Base-by-base conservation (phyloP, 2,113 vertebrate genomes). In the Porphyrio hochstetteri region DNA sequence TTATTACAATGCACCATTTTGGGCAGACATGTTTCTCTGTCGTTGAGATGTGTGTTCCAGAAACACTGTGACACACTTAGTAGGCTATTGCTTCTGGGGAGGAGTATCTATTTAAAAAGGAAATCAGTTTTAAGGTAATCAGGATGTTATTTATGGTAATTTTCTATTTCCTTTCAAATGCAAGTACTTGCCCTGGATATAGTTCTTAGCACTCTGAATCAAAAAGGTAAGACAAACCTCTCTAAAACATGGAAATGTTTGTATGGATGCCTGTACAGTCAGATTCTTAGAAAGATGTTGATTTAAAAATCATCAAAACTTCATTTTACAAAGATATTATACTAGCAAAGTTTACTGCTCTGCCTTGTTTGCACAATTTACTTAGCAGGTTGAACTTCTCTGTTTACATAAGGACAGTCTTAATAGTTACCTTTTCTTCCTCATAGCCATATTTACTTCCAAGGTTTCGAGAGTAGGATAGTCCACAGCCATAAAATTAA, bases 91-190 rank as follows among this genome's bases (percentile, higher is more conserved):
- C 56, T 90, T 90, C n/a, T 68, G 21, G 21, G 56, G 31, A 72
- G 25, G 44, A 82, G 36, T 28, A 40, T 40, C 79, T 89, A 61
- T 80, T 76, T 93, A 55, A 56, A 91, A 95, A 88, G 40, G 14
- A 86, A 95, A 85, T 63, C 18, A 53, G 35, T 78, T 88, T 82
- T 85, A 92, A 75, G 25, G 46, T 83, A 91, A 81, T 78, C 38
- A 75, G 59, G 71, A 78, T 90, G 56, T 67, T 68, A 74, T n/a
- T 74, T 68, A 38, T 36, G 59, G 10, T 83, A 72, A 74, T 56
- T 92, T 96, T 92, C 78, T 76, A 52, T 94, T 60, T 93, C 16
- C 53, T 55, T 93, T 96, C 55, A 83, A 86, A 64, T 40, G 4
- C 57, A 94, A 90, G 25, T 86, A 79, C 38, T 90, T 88, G 61